A percentile compares a stretch with the other conserved stretches of the same genome.
phyloP scores from a whole-genome alignment of 2,113 vertebrate species.

The Lophochroa leadbeateri region DNA sequence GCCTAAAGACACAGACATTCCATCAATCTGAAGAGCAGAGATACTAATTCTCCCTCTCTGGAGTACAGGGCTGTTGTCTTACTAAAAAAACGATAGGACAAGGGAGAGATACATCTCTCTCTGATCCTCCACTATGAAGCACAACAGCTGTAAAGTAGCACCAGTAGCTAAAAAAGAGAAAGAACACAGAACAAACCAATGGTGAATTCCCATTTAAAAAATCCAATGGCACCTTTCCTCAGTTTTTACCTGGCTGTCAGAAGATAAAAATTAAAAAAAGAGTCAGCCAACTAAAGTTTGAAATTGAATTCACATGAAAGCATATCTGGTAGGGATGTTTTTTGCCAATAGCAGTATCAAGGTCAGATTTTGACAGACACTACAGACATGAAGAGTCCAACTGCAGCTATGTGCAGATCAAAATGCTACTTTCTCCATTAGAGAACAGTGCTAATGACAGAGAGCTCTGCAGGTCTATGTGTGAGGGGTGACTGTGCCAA shows the following conservation, averaged over 20 bases:
- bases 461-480: not conserved
- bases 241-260: not conserved
- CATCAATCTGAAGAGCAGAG: not conserved
- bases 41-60: not conserved
- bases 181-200: conserved; percentile 30
- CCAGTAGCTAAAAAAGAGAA: not conserved
- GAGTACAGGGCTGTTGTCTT: not conserved
- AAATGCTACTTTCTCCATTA: not conserved
- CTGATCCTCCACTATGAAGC: not conserved
- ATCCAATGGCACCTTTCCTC: not conserved
- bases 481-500: not conserved
- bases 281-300: not conserved
- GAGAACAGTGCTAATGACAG: not conserved
- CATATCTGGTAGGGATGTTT: not conserved
- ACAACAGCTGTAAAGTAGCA: not conserved
- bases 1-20: not conserved
- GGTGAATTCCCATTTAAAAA: conserved; percentile 40
- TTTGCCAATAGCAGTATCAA: not conserved
- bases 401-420: not conserved
- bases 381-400: not conserved
- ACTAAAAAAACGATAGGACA: not conserved
- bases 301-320: not conserved
- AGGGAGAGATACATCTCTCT: not conserved
- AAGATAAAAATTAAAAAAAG: not conserved
- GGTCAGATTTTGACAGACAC: not conserved